These are phyloP conservation scores for Mizuhopecten yessoensis DNA, from an alignment of 1,140 invertebrate genomes.

Conservation along the genomic window DNA sequence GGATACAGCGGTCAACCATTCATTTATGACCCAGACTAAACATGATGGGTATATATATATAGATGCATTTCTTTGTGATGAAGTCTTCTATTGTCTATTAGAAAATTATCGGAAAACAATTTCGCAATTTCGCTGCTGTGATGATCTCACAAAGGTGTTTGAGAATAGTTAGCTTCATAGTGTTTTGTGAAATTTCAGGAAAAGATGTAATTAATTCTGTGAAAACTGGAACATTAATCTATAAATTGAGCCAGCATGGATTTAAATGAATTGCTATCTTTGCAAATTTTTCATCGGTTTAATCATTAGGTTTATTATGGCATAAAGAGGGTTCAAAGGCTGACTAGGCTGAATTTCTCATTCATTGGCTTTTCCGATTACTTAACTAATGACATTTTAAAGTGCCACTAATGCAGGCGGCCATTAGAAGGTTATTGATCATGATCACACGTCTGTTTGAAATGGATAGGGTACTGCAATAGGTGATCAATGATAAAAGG, in stretches of 20 bases:
- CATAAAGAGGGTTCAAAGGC: background rate
- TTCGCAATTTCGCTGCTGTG: background rate
- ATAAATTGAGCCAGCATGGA: background rate
- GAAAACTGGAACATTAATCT: background rate
- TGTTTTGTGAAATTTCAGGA: background rate
- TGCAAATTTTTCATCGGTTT: background rate
- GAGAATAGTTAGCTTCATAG: background rate
- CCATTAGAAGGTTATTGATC: conserved; percentile 38
- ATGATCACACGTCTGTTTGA: background rate
- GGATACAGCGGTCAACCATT: background rate
- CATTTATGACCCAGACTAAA: background rate
- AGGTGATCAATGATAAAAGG: background rate
- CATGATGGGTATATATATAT: background rate
- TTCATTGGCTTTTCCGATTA: background rate
- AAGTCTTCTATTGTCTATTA: background rate
- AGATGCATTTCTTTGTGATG: background rate
- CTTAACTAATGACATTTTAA: conserved; percentile 11
- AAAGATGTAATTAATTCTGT: background rate
- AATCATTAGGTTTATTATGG: background rate
- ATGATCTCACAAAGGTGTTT: background rate
- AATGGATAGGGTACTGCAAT: conserved; percentile 19
- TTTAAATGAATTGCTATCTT: background rate
- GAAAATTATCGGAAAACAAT: background rate
- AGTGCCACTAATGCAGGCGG: background rate
- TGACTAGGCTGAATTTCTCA: background rate